Evolutionary conservation across 2,888 invertebrate genomes (phyloP).

Genomic region (Druceiella hillmani): DNA sequence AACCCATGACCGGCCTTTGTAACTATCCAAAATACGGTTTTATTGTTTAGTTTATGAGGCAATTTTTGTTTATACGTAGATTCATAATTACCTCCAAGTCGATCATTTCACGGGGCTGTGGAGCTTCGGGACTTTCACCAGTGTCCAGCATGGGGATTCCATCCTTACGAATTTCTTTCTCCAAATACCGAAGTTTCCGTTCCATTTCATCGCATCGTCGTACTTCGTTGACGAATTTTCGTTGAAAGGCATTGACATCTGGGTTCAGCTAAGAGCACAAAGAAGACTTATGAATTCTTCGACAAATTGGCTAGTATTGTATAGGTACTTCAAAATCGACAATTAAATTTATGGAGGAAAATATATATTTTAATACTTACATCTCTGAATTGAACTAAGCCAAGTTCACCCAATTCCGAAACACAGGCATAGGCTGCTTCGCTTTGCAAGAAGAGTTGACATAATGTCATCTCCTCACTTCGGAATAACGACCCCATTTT

Average conservation of each 20-base stretch:
- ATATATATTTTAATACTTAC: slow-evolving; percentile 50
- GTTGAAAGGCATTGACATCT: slow-evolving; percentile 96
- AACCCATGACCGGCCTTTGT: no score
- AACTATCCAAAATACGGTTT: no score
- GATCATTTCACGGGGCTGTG: slow-evolving; percentile 98
- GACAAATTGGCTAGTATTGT: neutral
- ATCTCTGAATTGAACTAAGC: slow-evolving; percentile 95
- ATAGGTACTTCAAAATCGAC: neutral
- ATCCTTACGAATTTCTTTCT: slow-evolving; percentile 95
- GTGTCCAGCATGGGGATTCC: slow-evolving; percentile 95
- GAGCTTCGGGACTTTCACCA: slow-evolving; percentile 98
- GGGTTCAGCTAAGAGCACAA: slow-evolving; percentile 72
- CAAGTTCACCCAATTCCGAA: slow-evolving; percentile 95
- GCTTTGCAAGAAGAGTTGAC: slow-evolving; percentile 96
- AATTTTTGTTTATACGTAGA: no score
- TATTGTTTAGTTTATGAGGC: no score
- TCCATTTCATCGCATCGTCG: slow-evolving; percentile 99
- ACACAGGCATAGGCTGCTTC: slow-evolving; percentile 98
- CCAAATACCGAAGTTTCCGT: slow-evolving; percentile 90
- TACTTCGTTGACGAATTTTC: slow-evolving; percentile 97
- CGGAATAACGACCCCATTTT: slow-evolving; percentile 89
- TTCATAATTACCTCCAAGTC: slow-evolving; percentile 92
- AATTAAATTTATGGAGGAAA: neutral
- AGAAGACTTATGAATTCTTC: neutral
- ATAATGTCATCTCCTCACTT: slow-evolving; percentile 98